These are phyloP conservation scores for Corydoras maculifer DNA, from an alignment of 2,113 vertebrate species.

Conservation along the genomic window DNA sequence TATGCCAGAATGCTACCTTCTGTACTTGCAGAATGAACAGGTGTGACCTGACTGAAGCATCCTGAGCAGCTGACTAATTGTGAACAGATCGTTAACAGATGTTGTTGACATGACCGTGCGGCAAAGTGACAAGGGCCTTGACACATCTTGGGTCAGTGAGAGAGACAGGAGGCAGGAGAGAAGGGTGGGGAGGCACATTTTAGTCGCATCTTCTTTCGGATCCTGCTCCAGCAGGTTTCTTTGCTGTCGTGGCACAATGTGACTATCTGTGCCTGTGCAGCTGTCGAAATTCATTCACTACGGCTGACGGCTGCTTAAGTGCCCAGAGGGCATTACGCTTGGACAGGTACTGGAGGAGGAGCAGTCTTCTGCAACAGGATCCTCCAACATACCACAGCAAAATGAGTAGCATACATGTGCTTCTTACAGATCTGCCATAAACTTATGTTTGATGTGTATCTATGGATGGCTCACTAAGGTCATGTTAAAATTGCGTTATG, in stretches of 20 bases:
- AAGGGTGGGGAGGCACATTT: slow-evolving; percentile 1
- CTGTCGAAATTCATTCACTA: slow-evolving; percentile 60
- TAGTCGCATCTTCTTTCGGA: slow-evolving; percentile 6
- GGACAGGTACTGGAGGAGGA: slow-evolving; percentile 25
- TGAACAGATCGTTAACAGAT: slow-evolving; percentile 44
- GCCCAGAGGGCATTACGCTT: slow-evolving; percentile 45
- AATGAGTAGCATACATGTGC: slow-evolving; percentile 28
- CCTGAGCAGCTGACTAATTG: slow-evolving; percentile 37
- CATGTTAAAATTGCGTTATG: too few relatives aligned
- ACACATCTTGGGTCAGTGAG: slow-evolving; percentile 42
- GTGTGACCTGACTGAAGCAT: slow-evolving; percentile 34
- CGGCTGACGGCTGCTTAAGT: slow-evolving; percentile 41
- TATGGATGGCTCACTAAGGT: too few relatives aligned
- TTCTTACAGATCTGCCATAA: background rate
- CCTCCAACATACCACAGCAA: slow-evolving; percentile 24
- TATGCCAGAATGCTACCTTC: slow-evolving; percentile 8
- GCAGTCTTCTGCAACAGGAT: slow-evolving; percentile 35
- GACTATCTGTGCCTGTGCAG: slow-evolving; percentile 56
- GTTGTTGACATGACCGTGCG: slow-evolving; percentile 39
- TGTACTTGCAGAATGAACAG: slow-evolving; percentile 25
- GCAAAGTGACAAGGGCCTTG: slow-evolving; percentile 50
- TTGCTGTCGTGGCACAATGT: slow-evolving; percentile 55
- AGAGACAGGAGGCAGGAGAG: slow-evolving; percentile 14
- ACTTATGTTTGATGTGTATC: too few relatives aligned
- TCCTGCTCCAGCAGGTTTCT: slow-evolving; percentile 23